Base-by-base conservation (phyloP, 2,113 vertebrate species). In the Xiphophorus couchianus region DNA sequence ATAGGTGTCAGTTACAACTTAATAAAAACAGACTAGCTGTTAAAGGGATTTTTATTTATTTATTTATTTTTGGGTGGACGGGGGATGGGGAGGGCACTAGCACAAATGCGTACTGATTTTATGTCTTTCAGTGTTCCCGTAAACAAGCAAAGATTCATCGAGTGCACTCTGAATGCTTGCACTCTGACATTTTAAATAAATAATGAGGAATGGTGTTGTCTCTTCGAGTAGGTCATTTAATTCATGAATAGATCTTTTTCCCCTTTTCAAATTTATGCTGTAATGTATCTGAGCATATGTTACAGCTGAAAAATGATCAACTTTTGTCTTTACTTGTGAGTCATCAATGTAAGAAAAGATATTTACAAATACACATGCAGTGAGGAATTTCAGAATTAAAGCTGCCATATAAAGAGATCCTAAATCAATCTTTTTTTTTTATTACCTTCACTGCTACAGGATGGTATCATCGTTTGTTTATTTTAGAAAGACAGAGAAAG, bases 401-500 rank as follows among this genome's bases (percentile, higher is more conserved):
- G 7, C 15, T 31, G 14, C 7, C 29, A 66, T 22, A 65, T n/a
- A 35, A 19, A 15, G 13, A 13, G 4, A 66, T 66, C 22, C 31
- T 12, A 14, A 62, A 28, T 48, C 44, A 48, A 48, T 48, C 15
- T 35, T 0, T 2, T 37, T 76, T 78, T 66, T 48, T 61, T 29
- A 13, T 88, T 74, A 78, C 25, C 10, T 69, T 44, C 37, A 67
- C 25, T 42, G 74, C 73, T 60, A 70, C 44, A 69, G 44, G 61
- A 78, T 72, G 61, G 7, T 9, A 35, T 35, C 61, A 70, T 62
- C 28, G 73, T 76, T 86, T 44, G 64, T 51, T 70, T 63, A 33
- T 31, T 61, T 62, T 39, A 39, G 73, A 77, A 82, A 85, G 6
- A 1, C 77, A 68, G 67, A 84, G 35, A 48, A 44, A 78, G 66